Evolutionary conservation across 2,113 vertebrate genomes (phyloP).

Genomic region (Henicopernis longicauda): DNA sequence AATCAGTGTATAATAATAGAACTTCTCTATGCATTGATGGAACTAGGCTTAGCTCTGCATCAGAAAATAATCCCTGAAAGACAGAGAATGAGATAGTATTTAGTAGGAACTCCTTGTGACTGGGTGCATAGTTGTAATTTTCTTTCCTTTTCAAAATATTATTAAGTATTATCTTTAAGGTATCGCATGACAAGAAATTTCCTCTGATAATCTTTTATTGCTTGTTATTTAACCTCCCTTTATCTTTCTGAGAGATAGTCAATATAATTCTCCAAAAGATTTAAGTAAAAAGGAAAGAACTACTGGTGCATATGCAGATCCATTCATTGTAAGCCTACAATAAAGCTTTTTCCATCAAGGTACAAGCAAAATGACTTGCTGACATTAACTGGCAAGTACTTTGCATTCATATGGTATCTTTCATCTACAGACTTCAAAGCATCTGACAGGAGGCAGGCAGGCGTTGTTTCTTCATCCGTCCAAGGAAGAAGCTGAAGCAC

Average conservation of each 20-base stretch:
- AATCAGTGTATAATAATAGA: conserved; percentile 38
- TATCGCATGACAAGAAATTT: neutral
- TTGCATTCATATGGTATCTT: conserved; percentile 61
- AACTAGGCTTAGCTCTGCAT: neutral
- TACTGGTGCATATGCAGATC: conserved; percentile 39
- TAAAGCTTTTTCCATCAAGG: conserved; percentile 39
- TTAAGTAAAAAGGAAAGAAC: neutral
- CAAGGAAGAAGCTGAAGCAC: neutral
- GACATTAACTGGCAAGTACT: conserved; percentile 50
- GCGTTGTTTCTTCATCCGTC: neutral
- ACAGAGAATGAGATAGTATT: neutral
- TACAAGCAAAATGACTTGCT: conserved; percentile 54
- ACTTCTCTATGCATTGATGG: neutral
- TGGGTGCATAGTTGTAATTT: neutral
- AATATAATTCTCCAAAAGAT: neutral
- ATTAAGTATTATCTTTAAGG: neutral
- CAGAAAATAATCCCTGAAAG: neutral
- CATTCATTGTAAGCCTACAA: conserved; percentile 31
- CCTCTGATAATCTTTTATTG: neutral
- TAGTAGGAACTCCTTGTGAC: neutral
- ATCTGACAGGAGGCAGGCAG: conserved; percentile 43
- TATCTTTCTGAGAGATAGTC: conserved; percentile 1
- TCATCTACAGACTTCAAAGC: conserved; percentile 61
- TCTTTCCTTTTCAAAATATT: conserved; percentile 20
- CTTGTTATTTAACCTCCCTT: conserved; percentile 1